phyloP scores from a whole-genome alignment of 2,113 vertebrate genomes.

The Plecotus auritus region DNA sequence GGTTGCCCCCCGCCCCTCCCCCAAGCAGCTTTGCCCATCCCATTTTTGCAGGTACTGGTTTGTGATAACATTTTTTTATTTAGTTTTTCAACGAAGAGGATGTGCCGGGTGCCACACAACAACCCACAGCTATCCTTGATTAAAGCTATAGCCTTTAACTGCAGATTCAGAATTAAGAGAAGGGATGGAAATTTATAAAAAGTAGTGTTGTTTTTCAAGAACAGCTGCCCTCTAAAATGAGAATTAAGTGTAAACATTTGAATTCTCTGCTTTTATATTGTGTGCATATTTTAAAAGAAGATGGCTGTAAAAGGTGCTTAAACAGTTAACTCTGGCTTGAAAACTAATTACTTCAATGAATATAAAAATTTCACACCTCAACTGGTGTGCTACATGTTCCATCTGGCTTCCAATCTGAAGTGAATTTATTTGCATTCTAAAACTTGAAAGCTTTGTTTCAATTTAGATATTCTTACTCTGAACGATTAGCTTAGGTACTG shows the following conservation, averaged over 20 bases:
- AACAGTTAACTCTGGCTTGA: conserved; percentile 37
- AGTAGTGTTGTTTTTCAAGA: not conserved
- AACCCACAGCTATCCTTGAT: not conserved
- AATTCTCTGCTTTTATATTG: not conserved
- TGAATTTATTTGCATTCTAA: conserved; percentile 65
- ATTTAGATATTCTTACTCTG: conserved; percentile 15
- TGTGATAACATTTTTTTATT: not conserved
- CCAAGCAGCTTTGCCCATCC: not conserved
- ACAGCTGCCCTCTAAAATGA: not conserved
- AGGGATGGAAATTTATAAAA: not conserved
- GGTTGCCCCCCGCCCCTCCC: not conserved
- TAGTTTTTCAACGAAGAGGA: not conserved
- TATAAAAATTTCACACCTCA: conserved; percentile 70
- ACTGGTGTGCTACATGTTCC: conserved; percentile 66
- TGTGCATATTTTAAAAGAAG: conserved; percentile 16
- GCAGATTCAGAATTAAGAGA: not conserved
- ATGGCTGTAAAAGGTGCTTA: conserved; percentile 17
- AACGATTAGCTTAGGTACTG: conserved; percentile 18
- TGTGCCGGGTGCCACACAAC: not conserved
- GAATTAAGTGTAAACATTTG: conserved; percentile 14
- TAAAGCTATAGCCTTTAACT: not conserved
- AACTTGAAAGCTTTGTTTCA: conserved; percentile 63
- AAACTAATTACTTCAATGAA: conserved; percentile 67
- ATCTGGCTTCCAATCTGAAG: conserved; percentile 68
- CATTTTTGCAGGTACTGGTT: not conserved